Base-by-base conservation (phyloP, 2,888 invertebrate species). In the Drosophila flavopinicola region DNA sequence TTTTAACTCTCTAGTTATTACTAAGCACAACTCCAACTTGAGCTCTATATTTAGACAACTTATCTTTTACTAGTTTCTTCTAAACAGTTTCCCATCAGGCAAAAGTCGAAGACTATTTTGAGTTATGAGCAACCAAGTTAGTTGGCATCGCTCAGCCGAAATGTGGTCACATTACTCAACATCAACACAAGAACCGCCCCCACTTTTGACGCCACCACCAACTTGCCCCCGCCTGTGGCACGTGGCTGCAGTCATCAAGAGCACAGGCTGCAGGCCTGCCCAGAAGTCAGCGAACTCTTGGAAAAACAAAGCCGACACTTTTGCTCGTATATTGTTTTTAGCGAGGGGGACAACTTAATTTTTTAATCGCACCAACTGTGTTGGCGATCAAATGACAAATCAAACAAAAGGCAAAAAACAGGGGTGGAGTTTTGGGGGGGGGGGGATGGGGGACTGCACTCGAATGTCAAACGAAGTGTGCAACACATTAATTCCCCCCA, bases 401-500 rank as follows among this genome's bases (percentile, higher is more conserved):
- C 87, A 87, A 88, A 88, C 78, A 87, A 63, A 67, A 42, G 35
- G 32, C 37, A 52, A 23, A 48, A 10, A n/a, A 10, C 1, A 17
- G 33, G 27, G 41, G 56, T 39, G 32, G 32, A 29, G 27, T 41
- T 4, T 11, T 20, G 9, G 30, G 25, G 10, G 24, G 3, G 11
- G 53, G 20, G 44, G 30, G 37, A 44, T 25, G 0, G 11, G 25
- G 23, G 10, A 33, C 30, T 52, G 20, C 69, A 68, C 58, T 61
- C 53, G 60, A 70, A 85, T 88, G 88, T 88, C 88, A 87, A 84
- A 74, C 79, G 82, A 88, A 86, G 88, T 88, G 88, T 88, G 88
- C 87, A 83, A 84, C 83, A 88, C 86, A 88, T 88, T 88, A 88
- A 88, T 83, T 68, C 79, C 58, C 35, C 25, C 13, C 25, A 32